phyloP scores from a whole-genome alignment of 2,113 vertebrate genomes.

The Nanorana parkeri region DNA sequence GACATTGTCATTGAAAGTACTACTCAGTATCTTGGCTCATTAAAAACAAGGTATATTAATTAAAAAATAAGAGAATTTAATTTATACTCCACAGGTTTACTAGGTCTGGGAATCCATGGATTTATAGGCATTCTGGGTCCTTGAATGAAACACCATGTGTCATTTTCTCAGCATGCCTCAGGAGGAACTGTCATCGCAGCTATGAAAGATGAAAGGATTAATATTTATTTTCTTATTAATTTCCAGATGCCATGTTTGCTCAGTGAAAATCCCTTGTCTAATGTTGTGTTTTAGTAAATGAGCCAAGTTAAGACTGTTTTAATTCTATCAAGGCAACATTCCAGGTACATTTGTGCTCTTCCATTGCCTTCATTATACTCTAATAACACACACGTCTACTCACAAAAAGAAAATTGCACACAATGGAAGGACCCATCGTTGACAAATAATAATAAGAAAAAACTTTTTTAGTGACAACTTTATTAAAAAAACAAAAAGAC shows the following conservation, averaged over 20 bases:
- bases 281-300: conserved; percentile 12
- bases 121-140: neutral
- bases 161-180: conserved; percentile 2
- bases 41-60: neutral
- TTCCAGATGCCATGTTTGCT: conserved; percentile 37
- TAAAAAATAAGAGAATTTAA: neutral
- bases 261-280: conserved; percentile 7
- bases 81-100: no score
- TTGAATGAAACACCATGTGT: neutral
- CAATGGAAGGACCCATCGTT: no score
- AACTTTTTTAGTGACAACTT: no score
- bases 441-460: no score
- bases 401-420: no score
- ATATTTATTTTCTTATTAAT: conserved; percentile 34
- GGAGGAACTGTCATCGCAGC: neutral
- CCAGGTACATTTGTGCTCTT: conserved; percentile 21
- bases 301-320: conserved; percentile 18
- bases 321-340: conserved; percentile 2
- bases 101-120: neutral
- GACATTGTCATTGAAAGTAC: no score
- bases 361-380: neutral
- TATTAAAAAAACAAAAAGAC: no score
- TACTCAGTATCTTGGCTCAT: no score
- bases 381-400: no score
- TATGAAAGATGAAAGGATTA: conserved; percentile 15